Conservation (phyloP, 2,888 invertebrate species). For the Drosophila heteroneura region DNA sequence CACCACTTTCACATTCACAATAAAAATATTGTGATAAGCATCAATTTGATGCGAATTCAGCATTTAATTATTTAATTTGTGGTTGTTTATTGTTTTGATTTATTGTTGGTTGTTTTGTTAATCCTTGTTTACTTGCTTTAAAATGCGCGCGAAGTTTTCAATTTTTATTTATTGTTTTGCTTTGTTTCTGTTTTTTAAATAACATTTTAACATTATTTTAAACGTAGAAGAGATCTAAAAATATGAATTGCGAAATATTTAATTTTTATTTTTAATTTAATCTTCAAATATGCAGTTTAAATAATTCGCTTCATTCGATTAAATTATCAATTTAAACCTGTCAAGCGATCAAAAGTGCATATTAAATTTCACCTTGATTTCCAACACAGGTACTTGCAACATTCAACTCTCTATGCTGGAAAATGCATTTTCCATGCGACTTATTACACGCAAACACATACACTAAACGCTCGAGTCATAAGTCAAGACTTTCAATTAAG, state of each 20-base stretch:
- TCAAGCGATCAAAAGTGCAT: conserved; percentile 23
- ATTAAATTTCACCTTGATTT: conserved; percentile 56
- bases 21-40: conserved; percentile 42
- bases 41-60: conserved; percentile 35
- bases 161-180: conserved; percentile 8
- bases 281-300: background rate
- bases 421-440: conserved; percentile 55
- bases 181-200: background rate
- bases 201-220: background rate
- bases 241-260: background rate
- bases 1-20: conserved; percentile 70
- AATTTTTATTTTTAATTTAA: background rate
- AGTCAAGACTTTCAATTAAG: conserved; percentile 81
- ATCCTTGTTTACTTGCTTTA: conserved; percentile 4
- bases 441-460: conserved; percentile 22
- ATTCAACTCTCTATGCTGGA: conserved; percentile 46
- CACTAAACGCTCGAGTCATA: conserved; percentile 59
- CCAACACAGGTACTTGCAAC: conserved; percentile 25
- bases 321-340: conserved; percentile 10
- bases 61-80: conserved; percentile 32
- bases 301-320: background rate
- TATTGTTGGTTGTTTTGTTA: conserved; percentile 3
- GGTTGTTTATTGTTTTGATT: conserved; percentile 41
- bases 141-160: conserved; percentile 4
- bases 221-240: background rate